Conservation (phyloP, 2,888 invertebrate species). For the Linnaemya tessellans region DNA sequence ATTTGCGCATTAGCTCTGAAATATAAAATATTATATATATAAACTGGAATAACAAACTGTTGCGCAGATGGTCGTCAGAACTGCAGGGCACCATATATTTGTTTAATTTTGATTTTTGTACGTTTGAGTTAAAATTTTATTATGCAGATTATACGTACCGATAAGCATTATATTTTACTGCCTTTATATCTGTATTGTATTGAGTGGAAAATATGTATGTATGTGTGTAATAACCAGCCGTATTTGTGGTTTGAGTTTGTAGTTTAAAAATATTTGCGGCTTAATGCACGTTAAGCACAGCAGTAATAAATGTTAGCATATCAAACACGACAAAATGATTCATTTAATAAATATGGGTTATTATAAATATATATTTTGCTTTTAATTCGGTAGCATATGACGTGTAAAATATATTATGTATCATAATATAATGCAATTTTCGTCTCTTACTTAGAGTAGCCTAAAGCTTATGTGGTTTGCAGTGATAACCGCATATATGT, state of each 20-base stretch:
- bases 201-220: neutral
- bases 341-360: neutral
- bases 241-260: constrained; percentile 15
- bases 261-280: constrained; percentile 6
- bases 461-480: too few species aligned
- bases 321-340: neutral
- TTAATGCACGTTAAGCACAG: neutral
- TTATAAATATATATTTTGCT: too few species aligned
- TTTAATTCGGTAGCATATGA: too few species aligned
- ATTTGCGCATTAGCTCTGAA: too few species aligned
- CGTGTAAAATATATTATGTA: too few species aligned
- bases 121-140: constrained; percentile 13
- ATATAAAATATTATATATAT: neutral
- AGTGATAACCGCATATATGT: too few species aligned
- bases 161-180: neutral
- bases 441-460: too few species aligned
- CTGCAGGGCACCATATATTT: neutral
- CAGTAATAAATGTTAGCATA: neutral
- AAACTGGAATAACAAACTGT: neutral
- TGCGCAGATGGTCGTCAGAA: neutral
- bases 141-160: constrained; percentile 5
- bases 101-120: neutral
- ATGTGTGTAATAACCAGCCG: neutral
- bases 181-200: constrained; percentile 1
- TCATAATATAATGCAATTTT: too few species aligned